A percentile compares a stretch with the other conserved stretches of the same genome.
Conservation (phyloP, 2,797 vertebrate species). For the Coreius guichenoti region DNA sequence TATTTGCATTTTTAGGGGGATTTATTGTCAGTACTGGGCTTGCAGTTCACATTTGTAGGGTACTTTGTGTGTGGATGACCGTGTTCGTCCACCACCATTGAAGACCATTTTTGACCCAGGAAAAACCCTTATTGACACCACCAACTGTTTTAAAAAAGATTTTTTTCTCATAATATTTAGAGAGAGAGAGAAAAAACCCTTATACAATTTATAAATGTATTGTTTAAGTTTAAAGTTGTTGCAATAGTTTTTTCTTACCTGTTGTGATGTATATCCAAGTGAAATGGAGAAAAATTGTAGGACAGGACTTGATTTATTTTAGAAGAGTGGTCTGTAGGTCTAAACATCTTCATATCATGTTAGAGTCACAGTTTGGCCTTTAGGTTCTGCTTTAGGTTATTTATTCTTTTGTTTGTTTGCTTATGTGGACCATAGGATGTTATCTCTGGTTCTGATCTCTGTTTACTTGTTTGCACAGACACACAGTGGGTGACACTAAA, state of each 20-base stretch:
- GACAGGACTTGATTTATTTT: too few species aligned
- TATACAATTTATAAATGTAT: neutral
- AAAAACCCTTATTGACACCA: neutral
- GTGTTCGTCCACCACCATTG: neutral
- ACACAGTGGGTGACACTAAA: conserved; percentile 89
- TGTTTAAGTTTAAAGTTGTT: neutral
- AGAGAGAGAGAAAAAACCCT: neutral
- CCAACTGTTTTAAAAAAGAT: neutral
- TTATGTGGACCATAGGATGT: neutral
- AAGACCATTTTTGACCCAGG: neutral
- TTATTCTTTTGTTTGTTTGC: neutral
- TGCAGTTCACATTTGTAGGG: neutral
- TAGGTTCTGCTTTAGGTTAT: neutral
- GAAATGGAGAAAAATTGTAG: too few species aligned
- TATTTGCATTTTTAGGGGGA: neutral
- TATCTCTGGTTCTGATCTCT: conserved; percentile 21
- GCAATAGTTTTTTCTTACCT: too few species aligned
- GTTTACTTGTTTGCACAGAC: conserved; percentile 69
- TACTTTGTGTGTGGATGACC: neutral
- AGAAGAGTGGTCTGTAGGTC: neutral
- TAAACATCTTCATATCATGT: neutral
- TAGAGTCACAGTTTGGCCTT: neutral
- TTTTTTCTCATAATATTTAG: neutral
- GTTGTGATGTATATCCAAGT: too few species aligned
- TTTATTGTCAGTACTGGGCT: too few species aligned